These are phyloP conservation scores for Ancistrus triradiatus DNA, from an alignment of 2,113 vertebrate genomes.

Conservation along the genomic window DNA sequence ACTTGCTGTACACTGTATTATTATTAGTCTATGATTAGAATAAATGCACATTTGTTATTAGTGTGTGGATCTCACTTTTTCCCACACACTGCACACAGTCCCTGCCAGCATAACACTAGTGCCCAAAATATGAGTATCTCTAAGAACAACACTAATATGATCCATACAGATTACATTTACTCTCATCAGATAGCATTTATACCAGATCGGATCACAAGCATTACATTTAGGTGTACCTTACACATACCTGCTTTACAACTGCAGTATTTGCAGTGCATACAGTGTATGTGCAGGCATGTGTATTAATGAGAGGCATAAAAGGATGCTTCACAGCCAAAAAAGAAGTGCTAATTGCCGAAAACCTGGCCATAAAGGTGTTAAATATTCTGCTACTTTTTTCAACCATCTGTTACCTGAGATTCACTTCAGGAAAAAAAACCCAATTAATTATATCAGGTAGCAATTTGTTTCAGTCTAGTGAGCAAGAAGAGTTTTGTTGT, in stretches of 20 bases:
- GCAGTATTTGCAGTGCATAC: too few species aligned
- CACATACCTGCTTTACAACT: too few species aligned
- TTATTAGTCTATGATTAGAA: neutral
- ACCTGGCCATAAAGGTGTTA: neutral
- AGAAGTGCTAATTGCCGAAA: slow-evolving; percentile 14
- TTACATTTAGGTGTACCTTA: too few species aligned
- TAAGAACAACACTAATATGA: neutral
- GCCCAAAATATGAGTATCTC: neutral
- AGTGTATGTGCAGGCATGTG: too few species aligned
- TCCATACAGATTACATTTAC: neutral
- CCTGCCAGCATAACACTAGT: neutral
- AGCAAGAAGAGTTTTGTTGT: too few species aligned
- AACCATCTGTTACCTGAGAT: slow-evolving; percentile 10
- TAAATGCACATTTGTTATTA: neutral
- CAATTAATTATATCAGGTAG: too few species aligned
- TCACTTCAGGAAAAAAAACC: too few species aligned
- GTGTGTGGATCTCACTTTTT: slow-evolving; percentile 12
- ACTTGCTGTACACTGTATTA: too few species aligned
- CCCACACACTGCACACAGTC: neutral
- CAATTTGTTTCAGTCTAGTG: too few species aligned
- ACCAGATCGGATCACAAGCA: too few species aligned
- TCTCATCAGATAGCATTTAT: too few species aligned
- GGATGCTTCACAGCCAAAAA: neutral
- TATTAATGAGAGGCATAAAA: slow-evolving; percentile 1
- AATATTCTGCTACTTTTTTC: neutral